Evolutionary conservation across 2,113 vertebrate species (phyloP).

Genomic region (Pitta sordida): DNA sequence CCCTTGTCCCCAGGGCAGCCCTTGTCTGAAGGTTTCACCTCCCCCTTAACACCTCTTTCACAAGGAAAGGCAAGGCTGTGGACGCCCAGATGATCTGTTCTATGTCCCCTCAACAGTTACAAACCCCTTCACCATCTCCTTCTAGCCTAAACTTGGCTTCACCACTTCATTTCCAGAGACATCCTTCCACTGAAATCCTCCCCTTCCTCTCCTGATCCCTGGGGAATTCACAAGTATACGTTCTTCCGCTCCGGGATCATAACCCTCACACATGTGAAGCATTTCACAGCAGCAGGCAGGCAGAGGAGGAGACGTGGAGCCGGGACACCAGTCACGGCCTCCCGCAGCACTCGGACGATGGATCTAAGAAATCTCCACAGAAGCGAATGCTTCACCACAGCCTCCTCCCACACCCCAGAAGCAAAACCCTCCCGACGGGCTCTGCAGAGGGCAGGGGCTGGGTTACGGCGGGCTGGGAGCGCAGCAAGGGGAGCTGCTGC

Average conservation of each 20-base stretch:
- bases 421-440: accelerated
- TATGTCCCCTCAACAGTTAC: not conserved
- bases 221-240: conserved; percentile 2
- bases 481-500: not conserved
- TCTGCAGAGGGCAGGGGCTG: not conserved
- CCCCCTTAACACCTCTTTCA: not conserved
- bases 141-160: not conserved
- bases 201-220: conserved; percentile 41
- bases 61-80: not conserved
- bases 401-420: not conserved
- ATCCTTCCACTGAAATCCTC: conserved; percentile 43
- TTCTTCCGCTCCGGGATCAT: not conserved
- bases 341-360: accelerated
- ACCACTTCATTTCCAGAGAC: not conserved
- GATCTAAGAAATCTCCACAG: not conserved
- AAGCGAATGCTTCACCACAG: not conserved
- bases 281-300: not conserved
- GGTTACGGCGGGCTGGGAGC: not conserved
- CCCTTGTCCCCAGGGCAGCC: not conserved
- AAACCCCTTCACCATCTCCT: not conserved
- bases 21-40: not conserved
- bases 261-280: not conserved
- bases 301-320: not conserved
- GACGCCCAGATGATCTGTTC: not conserved
- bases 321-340: not conserved